Evolutionary conservation across 2,113 vertebrate species (phyloP).

Genomic region (Hystrix cristata): DNA sequence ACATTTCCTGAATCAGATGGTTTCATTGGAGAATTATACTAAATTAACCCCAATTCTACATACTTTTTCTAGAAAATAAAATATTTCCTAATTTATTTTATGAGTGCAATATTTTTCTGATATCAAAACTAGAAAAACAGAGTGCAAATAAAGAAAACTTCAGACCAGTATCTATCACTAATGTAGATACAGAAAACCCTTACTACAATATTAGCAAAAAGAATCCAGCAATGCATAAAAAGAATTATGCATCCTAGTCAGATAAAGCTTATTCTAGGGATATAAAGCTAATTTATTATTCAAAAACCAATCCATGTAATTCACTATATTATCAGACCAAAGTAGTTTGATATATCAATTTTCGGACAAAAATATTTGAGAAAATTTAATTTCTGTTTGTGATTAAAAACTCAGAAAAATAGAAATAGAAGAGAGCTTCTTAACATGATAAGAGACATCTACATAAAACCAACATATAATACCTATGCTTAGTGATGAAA

Average conservation of each 20-base stretch:
- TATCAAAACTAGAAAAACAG: background rate
- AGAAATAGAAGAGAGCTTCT: background rate
- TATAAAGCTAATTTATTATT: background rate
- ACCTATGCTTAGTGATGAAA: background rate
- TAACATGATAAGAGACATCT: background rate
- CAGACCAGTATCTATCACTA: background rate
- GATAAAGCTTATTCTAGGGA: background rate
- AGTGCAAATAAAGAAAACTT: background rate
- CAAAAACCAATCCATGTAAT: background rate
- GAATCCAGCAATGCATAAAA: background rate
- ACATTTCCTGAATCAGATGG: background rate
- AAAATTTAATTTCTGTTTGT: conserved; percentile 27
- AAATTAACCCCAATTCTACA: background rate
- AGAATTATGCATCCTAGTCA: background rate
- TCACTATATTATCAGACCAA: background rate
- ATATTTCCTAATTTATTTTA: background rate
- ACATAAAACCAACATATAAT: background rate
- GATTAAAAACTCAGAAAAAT: background rate
- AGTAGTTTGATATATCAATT: background rate
- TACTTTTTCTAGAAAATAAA: background rate
- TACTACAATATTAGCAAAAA: conserved; percentile 20
- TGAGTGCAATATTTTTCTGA: background rate
- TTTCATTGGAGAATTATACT: background rate
- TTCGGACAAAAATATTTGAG: background rate
- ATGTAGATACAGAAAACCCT: background rate